Conservation (phyloP, 2,113 vertebrate species). For the Chaetops frenatus region DNA sequence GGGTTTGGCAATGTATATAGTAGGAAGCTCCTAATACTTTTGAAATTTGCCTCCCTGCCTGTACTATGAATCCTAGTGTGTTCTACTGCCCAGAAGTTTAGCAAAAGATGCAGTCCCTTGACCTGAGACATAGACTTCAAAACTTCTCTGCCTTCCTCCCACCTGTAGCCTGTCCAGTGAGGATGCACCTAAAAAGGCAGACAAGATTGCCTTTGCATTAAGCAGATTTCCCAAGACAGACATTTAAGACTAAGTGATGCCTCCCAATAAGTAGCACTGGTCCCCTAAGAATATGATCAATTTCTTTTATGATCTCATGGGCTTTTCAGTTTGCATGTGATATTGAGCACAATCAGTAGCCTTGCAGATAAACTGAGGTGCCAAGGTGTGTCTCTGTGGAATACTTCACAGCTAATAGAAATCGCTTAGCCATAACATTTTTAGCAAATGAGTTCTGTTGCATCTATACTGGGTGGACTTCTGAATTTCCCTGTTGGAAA, state of each 20-base stretch:
- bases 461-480: background rate
- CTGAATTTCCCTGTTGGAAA: background rate
- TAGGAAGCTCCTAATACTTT: background rate
- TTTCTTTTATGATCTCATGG: background rate
- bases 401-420: background rate
- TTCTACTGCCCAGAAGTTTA: background rate
- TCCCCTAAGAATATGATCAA: background rate
- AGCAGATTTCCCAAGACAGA: background rate
- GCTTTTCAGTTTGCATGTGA: background rate
- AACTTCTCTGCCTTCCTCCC: background rate
- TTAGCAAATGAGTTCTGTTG: background rate
- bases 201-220: background rate
- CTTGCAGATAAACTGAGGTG: background rate
- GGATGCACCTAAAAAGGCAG: background rate
- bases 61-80: background rate
- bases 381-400: background rate
- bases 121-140: background rate
- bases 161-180: background rate
- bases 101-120: background rate
- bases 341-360: background rate
- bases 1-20: background rate
- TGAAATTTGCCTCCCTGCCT: background rate
- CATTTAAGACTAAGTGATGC: background rate
- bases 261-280: background rate
- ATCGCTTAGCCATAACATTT: background rate